These are phyloP conservation scores for Centroberyx gerrardi DNA, from an alignment of 2,797 vertebrate species.

Conservation along the genomic window DNA sequence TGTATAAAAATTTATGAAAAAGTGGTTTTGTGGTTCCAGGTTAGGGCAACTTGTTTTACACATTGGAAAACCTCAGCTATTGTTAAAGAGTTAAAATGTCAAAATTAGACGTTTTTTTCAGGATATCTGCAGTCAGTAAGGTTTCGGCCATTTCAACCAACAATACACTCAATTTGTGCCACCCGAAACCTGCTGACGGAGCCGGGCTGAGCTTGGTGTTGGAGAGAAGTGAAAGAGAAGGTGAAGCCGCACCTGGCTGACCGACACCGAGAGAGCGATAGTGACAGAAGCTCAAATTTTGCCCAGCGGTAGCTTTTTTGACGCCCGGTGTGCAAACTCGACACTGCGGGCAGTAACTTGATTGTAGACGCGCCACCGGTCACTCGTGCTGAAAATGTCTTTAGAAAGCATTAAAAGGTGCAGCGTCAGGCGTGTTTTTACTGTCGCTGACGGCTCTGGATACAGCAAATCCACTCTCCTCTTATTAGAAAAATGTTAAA, in stretches of 20 bases:
- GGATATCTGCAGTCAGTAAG: conserved; percentile 30
- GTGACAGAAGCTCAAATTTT: conserved; percentile 35
- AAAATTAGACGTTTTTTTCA: neutral
- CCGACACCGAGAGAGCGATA: conserved; percentile 29
- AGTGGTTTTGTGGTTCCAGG: conserved; percentile 3
- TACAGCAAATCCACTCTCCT: neutral
- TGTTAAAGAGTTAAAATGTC: conserved; percentile 21
- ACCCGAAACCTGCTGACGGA: conserved; percentile 9
- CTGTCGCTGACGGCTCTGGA: neutral
- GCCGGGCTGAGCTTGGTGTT: conserved; percentile 22
- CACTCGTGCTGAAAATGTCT: neutral
- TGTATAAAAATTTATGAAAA: neutral
- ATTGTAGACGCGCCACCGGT: neutral
- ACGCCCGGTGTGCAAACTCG: conserved; percentile 33
- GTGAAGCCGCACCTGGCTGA: conserved; percentile 32
- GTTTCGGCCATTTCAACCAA: conserved; percentile 34
- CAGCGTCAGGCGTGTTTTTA: conserved; percentile 11
- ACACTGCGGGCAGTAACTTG: conserved; percentile 9
- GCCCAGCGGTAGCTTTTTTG: conserved; percentile 37
- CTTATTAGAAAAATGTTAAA: conserved; percentile 37
- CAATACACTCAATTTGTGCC: conserved; percentile 6
- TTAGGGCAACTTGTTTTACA: neutral
- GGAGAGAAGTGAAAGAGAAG: conserved; percentile 59
- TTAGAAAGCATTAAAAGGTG: conserved; percentile 22
- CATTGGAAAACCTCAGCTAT: conserved; percentile 36